Conservation (phyloP, 1,140 invertebrate genomes). For the Aphidius gifuensis region DNA sequence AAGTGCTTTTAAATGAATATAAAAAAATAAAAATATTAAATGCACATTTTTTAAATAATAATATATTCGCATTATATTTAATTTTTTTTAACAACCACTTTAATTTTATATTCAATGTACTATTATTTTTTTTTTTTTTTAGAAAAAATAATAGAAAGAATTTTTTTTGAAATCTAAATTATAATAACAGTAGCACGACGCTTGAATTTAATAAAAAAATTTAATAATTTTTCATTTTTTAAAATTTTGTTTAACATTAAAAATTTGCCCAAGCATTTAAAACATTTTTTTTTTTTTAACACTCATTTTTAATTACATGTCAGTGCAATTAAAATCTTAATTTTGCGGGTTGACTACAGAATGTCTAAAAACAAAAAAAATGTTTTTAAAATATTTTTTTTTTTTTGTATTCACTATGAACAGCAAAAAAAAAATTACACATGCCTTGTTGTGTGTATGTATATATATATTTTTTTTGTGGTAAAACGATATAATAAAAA, state of each 20-base stretch:
- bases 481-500: conserved; percentile 6
- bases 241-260: conserved; percentile 18
- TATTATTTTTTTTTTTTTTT: too few species aligned
- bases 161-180: neutral
- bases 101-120: too few species aligned
- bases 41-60: too few species aligned
- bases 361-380: conserved; percentile 6
- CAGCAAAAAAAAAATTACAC: too few species aligned
- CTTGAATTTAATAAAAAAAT: neutral
- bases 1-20: neutral
- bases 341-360: conserved; percentile 24
- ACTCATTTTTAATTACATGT: conserved; percentile 26
- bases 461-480: neutral
- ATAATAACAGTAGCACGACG: neutral
- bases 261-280: neutral
- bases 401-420: neutral
- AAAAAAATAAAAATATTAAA: too few species aligned
- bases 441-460: neutral
- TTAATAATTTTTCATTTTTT: neutral
- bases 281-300: neutral
- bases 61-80: too few species aligned
- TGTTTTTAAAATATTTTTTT: conserved; percentile 8
- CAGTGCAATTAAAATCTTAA: conserved; percentile 43
- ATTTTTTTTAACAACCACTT: too few species aligned
- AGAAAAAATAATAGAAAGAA: neutral